phyloP scores from a whole-genome alignment of 2,797 vertebrate genomes.

The Mallotus villosus region DNA sequence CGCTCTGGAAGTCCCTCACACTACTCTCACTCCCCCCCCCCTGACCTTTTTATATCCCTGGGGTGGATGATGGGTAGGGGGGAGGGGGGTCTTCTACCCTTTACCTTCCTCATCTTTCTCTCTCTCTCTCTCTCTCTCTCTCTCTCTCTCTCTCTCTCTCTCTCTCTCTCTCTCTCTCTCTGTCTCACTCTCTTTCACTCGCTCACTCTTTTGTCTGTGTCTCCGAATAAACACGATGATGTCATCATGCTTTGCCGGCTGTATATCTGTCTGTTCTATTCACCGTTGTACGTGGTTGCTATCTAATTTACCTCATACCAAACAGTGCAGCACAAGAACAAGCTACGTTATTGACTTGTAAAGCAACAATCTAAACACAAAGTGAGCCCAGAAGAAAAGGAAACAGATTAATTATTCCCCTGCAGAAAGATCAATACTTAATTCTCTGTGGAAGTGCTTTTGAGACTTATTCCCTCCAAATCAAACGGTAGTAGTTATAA shows the following conservation, averaged over 20 bases:
- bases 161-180: not conserved
- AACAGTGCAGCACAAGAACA: not conserved
- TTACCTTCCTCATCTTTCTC: not conserved
- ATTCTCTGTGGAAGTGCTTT: conserved; percentile 29
- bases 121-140: not conserved
- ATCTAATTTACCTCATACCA: not conserved
- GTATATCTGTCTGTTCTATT: no score
- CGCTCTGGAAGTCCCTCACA: not conserved
- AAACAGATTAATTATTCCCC: conserved; percentile 8
- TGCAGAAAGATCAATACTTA: conserved; percentile 37
- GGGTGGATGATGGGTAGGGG: no score
- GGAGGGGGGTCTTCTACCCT: not conserved
- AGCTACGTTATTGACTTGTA: not conserved
- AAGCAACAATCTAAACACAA: not conserved
- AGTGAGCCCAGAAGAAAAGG: not conserved
- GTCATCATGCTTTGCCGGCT: no score
- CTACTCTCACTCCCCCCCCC: no score
- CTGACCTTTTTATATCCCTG: not conserved
- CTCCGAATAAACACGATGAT: no score
- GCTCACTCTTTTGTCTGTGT: not conserved
- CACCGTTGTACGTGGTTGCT: not conserved
- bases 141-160: not conserved
- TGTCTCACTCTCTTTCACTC: not conserved
- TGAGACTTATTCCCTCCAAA: no score
- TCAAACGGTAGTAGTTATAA: no score